These are phyloP conservation scores for Holotrichia oblita DNA, from an alignment of 1,140 invertebrate species.

Conservation along the genomic window DNA sequence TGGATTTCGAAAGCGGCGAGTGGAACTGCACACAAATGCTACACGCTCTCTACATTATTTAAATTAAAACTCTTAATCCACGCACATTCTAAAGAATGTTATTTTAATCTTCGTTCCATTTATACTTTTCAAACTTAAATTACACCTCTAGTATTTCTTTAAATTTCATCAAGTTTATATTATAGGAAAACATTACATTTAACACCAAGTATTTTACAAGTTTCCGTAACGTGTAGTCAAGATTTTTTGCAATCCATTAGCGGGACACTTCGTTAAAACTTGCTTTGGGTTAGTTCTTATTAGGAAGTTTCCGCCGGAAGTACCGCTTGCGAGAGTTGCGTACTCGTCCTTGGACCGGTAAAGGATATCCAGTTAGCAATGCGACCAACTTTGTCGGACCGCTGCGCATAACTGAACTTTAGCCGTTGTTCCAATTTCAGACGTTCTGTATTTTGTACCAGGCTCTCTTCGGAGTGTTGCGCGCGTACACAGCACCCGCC, in stretches of 20 bases:
- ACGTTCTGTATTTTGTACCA: conserved; percentile 11
- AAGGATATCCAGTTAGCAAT: conserved; percentile 5
- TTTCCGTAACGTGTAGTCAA: neutral
- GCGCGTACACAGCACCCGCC: conserved; percentile 12
- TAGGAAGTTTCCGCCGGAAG: conserved; percentile 10
- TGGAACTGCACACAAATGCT: neutral
- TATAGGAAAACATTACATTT: neutral
- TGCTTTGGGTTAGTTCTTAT: neutral
- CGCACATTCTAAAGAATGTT: neutral
- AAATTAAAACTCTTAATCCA: neutral
- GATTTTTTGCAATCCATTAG: neutral
- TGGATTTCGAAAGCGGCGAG: neutral
- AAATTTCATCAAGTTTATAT: neutral
- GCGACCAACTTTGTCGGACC: conserved; percentile 31
- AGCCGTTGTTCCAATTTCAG: conserved; percentile 27
- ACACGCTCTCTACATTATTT: conserved; percentile 2
- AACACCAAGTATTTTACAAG: neutral
- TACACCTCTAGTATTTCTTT: conserved; percentile 1
- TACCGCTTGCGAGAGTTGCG: conserved; percentile 15
- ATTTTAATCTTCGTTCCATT: no score
- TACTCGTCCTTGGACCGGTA: neutral
- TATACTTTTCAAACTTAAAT: neutral
- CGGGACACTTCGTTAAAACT: neutral
- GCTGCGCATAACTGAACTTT: conserved; percentile 21
- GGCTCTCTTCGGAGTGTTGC: conserved; percentile 16